A percentile compares a stretch with the other conserved stretches of the same genome.
Evolutionary conservation across 37 sponge, comb jelly and placozoan genomes (phyloP).

Genomic region (Halichondria panicea): DNA sequence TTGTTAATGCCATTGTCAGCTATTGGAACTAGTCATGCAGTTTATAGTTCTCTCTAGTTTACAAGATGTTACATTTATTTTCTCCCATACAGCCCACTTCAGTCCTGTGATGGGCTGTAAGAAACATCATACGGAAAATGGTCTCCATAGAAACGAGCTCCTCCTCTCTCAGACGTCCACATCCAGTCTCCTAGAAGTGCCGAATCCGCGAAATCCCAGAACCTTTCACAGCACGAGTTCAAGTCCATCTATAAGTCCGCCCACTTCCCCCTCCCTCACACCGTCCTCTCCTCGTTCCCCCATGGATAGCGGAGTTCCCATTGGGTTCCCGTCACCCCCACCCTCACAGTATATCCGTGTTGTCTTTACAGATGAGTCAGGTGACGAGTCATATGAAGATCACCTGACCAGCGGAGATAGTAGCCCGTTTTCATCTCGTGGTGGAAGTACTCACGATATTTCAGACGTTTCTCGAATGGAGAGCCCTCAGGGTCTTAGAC

Average conservation of each 20-base stretch:
- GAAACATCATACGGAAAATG: conserved; percentile 19
- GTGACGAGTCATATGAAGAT: conserved; percentile 17
- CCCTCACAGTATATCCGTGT: neutral
- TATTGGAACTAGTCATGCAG: too few relatives aligned
- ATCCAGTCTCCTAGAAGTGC: conserved; percentile 35
- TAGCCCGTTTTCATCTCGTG: conserved; percentile 11
- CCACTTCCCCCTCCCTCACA: conserved; percentile 44
- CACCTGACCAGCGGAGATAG: neutral
- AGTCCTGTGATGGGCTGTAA: conserved; percentile 46
- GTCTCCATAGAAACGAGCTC: conserved; percentile 8
- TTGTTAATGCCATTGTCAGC: too few relatives aligned
- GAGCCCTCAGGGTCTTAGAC: conserved; percentile 30
- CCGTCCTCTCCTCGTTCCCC: conserved; percentile 62
- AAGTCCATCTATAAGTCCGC: conserved; percentile 46
- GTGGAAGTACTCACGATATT: conserved; percentile 54
- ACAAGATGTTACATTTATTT: neutral
- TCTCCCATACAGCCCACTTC: conserved; percentile 29
- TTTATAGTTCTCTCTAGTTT: too few relatives aligned
- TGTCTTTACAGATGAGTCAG: conserved; percentile 14
- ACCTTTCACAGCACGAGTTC: conserved; percentile 42
- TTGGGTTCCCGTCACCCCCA: neutral
- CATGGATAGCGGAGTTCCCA: conserved; percentile 14
- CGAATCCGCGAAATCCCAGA: conserved; percentile 14
- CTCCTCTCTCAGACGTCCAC: conserved; percentile 15
- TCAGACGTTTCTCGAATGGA: conserved; percentile 21